Evolutionary conservation across 2,888 invertebrate species (phyloP).

Genomic region (Halictus ligatus): DNA sequence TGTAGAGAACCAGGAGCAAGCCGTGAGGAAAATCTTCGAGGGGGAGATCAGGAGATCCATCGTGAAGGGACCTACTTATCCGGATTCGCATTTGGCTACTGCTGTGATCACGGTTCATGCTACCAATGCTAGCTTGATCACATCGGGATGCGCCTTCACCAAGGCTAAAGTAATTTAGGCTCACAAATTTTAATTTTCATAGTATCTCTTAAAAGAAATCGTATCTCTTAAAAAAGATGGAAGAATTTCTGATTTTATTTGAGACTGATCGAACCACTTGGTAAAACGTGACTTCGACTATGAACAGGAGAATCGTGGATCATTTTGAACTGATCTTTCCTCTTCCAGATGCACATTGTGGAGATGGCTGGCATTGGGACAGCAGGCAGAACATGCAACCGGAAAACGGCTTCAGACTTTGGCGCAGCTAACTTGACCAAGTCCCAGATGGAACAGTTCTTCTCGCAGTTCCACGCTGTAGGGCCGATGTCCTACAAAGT

Average conservation of each 20-base stretch:
- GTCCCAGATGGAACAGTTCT: constrained; percentile 82
- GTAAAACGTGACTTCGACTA: no score
- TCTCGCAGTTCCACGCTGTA: constrained; percentile 70
- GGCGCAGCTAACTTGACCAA: constrained; percentile 83
- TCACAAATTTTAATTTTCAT: not conserved
- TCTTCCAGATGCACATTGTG: constrained; percentile 83
- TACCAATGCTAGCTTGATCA: constrained; percentile 67
- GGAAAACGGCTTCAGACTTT: constrained; percentile 80
- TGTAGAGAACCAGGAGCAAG: constrained; percentile 76
- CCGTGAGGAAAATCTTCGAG: constrained; percentile 79
- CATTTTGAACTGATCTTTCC: not conserved
- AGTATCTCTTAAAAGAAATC: no score
- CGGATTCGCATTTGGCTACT: constrained; percentile 81
- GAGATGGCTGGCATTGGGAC: constrained; percentile 84
- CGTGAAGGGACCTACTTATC: constrained; percentile 73
- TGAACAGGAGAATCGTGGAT: not conserved
- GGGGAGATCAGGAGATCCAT: constrained; percentile 83
- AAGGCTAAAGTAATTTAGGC: constrained; percentile 73
- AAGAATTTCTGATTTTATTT: no score
- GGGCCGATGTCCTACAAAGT: constrained; percentile 68
- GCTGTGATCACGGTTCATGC: constrained; percentile 83
- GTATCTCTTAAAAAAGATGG: no score
- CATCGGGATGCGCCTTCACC: constrained; percentile 69
- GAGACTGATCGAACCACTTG: no score
- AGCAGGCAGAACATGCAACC: constrained; percentile 74